These are phyloP conservation scores for Sinotaia quadrata DNA, from an alignment of 2,888 invertebrate genomes.

Conservation along the genomic window DNA sequence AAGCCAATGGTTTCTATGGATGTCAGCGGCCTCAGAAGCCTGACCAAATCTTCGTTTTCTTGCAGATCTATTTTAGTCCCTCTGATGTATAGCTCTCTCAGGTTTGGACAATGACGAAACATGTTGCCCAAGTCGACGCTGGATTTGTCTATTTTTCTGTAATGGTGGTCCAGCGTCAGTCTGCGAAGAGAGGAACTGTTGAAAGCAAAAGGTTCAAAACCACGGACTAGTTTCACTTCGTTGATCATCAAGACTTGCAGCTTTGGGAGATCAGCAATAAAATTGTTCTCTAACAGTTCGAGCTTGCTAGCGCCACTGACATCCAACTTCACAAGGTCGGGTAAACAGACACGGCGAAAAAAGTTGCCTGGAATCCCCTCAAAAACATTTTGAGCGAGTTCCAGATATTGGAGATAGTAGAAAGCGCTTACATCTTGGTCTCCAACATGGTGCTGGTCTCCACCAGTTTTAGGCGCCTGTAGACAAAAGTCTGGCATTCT, in stretches of 20 bases:
- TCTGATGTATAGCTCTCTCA: background rate
- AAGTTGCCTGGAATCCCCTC: background rate
- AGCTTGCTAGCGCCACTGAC: conserved; percentile 1
- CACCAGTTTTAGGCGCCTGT: background rate
- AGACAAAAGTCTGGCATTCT: conserved; percentile 16
- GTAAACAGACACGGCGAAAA: conserved; percentile 11
- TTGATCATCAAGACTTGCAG: background rate
- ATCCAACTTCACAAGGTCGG: conserved; percentile 4
- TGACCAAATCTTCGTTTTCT: background rate
- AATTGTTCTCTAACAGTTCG: background rate
- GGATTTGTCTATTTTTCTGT: too few relatives aligned
- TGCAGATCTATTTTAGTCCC: background rate
- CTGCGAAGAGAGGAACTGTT: background rate
- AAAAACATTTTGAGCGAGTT: background rate
- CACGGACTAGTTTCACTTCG: background rate
- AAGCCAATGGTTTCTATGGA: background rate
- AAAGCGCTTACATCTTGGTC: background rate
- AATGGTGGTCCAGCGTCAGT: background rate
- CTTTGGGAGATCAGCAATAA: conserved; percentile 17
- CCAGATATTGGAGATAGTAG: background rate
- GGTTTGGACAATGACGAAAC: background rate
- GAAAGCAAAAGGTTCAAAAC: conserved; percentile 2
- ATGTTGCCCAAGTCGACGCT: background rate
- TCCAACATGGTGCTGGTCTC: background rate
- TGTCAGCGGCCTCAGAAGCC: background rate